Evolutionary conservation across 2,888 invertebrate genomes (phyloP).

Genomic region (Cephus spinipes): DNA sequence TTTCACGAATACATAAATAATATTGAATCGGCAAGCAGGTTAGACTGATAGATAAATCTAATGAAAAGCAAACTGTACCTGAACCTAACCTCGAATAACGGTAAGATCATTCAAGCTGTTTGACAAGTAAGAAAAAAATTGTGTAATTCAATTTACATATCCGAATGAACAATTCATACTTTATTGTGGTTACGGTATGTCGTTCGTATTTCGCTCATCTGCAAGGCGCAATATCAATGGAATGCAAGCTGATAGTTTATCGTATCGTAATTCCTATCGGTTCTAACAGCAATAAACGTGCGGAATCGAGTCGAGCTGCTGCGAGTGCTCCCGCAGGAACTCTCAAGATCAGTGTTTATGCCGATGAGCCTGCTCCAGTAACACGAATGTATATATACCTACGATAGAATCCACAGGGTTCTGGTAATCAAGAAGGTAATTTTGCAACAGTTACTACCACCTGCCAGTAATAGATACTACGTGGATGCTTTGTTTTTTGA

Average conservation of each 20-base stretch:
- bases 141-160: background rate
- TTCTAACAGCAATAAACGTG: slow-evolving; percentile 35
- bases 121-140: background rate
- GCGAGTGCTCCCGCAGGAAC: slow-evolving; percentile 6
- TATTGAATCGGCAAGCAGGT: background rate
- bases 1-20: background rate
- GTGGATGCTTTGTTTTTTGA: background rate
- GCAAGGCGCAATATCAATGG: slow-evolving; percentile 41
- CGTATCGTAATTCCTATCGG: slow-evolving; percentile 54
- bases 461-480: background rate
- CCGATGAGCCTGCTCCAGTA: background rate
- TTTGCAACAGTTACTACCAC: background rate
- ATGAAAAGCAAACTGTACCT: background rate
- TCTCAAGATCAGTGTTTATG: slow-evolving; percentile 13
- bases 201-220: slow-evolving; percentile 31
- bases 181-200: background rate
- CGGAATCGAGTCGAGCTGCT: background rate
- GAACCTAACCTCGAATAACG: background rate
- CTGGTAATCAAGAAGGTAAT: background rate
- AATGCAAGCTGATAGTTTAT: slow-evolving; percentile 51
- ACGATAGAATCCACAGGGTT: background rate
- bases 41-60: background rate
- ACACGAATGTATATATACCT: background rate
- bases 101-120: background rate
- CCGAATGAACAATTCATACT: background rate